phyloP scores from a whole-genome alignment of 2,113 vertebrate species.

The Paramisgurnus dabryanus region DNA sequence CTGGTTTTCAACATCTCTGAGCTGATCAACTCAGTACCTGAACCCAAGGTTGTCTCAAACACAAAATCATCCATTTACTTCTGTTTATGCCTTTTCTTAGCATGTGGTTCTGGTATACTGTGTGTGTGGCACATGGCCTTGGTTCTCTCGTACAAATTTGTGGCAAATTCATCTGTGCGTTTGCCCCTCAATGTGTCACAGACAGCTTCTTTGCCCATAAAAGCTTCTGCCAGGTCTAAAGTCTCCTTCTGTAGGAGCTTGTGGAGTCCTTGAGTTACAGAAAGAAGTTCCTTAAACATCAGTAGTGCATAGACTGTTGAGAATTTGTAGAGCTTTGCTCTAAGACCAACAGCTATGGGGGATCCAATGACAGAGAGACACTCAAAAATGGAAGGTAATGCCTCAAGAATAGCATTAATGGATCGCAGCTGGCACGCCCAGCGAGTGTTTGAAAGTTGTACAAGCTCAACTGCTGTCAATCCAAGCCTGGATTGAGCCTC shows the following conservation, averaged over 20 bases:
- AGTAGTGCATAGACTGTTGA: slow-evolving; percentile 46
- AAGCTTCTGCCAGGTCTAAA: slow-evolving; percentile 48
- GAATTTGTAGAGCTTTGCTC: slow-evolving; percentile 35
- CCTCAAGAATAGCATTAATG: slow-evolving; percentile 28
- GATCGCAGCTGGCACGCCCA: slow-evolving; percentile 43
- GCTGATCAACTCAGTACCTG: not conserved
- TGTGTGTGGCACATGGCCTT: slow-evolving; percentile 37
- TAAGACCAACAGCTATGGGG: slow-evolving; percentile 43
- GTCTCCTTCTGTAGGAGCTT: slow-evolving; percentile 44
- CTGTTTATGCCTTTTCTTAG: slow-evolving; percentile 30
- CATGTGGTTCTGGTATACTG: slow-evolving; percentile 44
- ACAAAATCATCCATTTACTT: slow-evolving; percentile 41
- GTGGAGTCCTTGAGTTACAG: slow-evolving; percentile 31
- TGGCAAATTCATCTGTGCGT: slow-evolving; percentile 46
- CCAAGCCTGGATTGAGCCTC: slow-evolving; percentile 44
- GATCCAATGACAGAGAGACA: slow-evolving; percentile 35
- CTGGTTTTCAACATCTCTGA: slow-evolving; percentile 39
- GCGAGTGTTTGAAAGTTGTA: slow-evolving; percentile 36
- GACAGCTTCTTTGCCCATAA: slow-evolving; percentile 42
- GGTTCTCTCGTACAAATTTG: slow-evolving; percentile 47
- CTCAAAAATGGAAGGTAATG: slow-evolving; percentile 32
- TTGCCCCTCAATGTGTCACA: slow-evolving; percentile 40
- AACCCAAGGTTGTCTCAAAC: not conserved
- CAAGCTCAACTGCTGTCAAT: slow-evolving; percentile 35
- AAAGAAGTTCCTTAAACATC: slow-evolving; percentile 51